phyloP scores from a whole-genome alignment of 2,888 invertebrate species.

The Hydroisotoma schaefferi region DNA sequence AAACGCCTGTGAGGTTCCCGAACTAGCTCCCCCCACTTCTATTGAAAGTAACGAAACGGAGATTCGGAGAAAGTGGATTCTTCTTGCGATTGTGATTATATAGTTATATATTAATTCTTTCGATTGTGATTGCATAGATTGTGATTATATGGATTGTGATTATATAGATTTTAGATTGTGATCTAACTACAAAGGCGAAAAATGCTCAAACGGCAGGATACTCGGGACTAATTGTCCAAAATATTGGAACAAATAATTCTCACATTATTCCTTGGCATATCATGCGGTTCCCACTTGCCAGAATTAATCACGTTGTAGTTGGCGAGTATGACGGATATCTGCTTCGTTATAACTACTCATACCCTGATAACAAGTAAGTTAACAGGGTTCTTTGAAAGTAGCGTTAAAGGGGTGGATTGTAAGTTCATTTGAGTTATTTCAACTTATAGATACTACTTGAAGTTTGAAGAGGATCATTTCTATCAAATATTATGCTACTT shows the following conservation, averaged over 20 bases:
- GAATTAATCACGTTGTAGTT: constrained; percentile 37
- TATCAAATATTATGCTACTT: constrained; percentile 39
- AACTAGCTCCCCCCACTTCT: constrained; percentile 17
- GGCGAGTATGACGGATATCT: constrained; percentile 39
- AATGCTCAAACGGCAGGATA: constrained; percentile 35
- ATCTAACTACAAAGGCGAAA: constrained; percentile 35
- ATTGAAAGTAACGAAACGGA: neutral
- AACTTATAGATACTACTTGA: constrained; percentile 34
- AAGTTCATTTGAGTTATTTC: neutral
- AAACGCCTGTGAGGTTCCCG: constrained; percentile 30
- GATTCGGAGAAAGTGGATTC: neutral
- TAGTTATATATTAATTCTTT: too few species aligned
- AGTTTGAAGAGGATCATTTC: constrained; percentile 39
- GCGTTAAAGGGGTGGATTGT: neutral
- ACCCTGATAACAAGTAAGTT: constrained; percentile 32
- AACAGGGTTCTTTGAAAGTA: neutral
- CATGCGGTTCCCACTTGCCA: constrained; percentile 31
- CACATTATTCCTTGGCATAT: constrained; percentile 38
- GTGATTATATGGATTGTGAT: constrained; percentile 29
- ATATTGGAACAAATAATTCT: constrained; percentile 35
- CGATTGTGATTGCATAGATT: too few species aligned
- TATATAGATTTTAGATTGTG: constrained; percentile 35
- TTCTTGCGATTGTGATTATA: neutral
- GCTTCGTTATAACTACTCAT: constrained; percentile 35
- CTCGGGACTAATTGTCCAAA: constrained; percentile 36